A percentile compares a stretch with the other conserved stretches of the same genome.
phyloP scores from a whole-genome alignment of 2,797 vertebrate genomes.

The Anas flavirostris region DNA sequence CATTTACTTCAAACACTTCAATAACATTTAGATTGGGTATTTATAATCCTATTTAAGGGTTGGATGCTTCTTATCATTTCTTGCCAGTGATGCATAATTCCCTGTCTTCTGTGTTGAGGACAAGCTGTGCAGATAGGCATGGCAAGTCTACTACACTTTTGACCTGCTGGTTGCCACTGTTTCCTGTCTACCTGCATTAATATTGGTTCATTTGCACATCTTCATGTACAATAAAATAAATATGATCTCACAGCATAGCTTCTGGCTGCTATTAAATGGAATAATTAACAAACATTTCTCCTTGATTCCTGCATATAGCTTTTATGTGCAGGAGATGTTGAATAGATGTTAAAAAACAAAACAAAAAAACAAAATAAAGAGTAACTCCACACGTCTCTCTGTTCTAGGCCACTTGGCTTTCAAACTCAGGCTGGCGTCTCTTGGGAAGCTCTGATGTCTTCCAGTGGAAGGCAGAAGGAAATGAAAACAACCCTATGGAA shows the following conservation, averaged over 20 bases:
- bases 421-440: constrained; percentile 13
- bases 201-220: constrained; percentile 33
- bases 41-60: background rate
- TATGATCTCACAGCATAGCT: background rate
- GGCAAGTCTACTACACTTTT: constrained; percentile 61
- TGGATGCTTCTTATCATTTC: background rate
- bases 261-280: background rate
- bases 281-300: constrained; percentile 18
- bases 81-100: background rate
- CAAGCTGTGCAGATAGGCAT: constrained; percentile 36
- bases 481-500: constrained; percentile 51
- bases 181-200: constrained; percentile 63
- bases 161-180: constrained; percentile 48
- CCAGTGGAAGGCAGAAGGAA: constrained; percentile 49
- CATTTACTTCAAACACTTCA: background rate
- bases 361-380: background rate
- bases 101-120: constrained; percentile 10
- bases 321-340: background rate
- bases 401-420: constrained; percentile 41
- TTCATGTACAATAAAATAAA: constrained; percentile 18
- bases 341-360: background rate
- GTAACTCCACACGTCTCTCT: background rate
- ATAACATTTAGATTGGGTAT: background rate
- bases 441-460: constrained; percentile 46
- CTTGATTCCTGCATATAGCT: background rate